Base-by-base conservation (phyloP, 2,888 invertebrate species). In the Drosophila paucipuncta region DNA sequence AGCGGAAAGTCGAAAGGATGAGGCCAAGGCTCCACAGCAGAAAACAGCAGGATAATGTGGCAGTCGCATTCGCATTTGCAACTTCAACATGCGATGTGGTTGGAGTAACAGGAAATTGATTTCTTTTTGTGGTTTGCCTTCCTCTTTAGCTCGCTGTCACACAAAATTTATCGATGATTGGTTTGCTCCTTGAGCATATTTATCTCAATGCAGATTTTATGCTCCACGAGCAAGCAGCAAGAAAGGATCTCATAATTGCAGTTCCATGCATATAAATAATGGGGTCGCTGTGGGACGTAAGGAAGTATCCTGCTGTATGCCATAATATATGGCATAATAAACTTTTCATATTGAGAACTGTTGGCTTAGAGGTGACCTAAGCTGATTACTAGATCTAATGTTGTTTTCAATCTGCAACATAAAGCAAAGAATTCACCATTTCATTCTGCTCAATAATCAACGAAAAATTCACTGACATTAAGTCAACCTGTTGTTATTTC, bases 101-200 rank as follows among this genome's bases (percentile, higher is more conserved):
- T 59, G 68, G 54, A 69, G 72, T 69, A 67, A 65, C 78, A 85
- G 86, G 83, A 89, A 89, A 86, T 86, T 89, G 86, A 89, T 89
- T 86, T 89, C 18, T 76, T 82, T 78, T 68, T 73, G 76, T 69
- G 75, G 73, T 59, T 75, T 80, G 53, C 59, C 57, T 54, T 68
- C 64, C 73, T 62, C 54, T 41, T 59, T 53, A 53, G 64, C 57
- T 68, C 73, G 85, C 82, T 80, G 81, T 88, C 84, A 81, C 76
- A 78, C 68, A 79, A 72, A 85, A 85, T 83, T 83, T 86, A 85
- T 86, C 72, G 80, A 79, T 76, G 87, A 82, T 86, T 80, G 88
- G 81, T 74, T 78, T 83, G 81, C 73, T 76, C 70, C 68, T 66
- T 88, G 76, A 68, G 83, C 76, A 80, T 85, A 82, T 87, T 87